Base-by-base conservation (phyloP, 1,140 invertebrate species). In the Calliopsis andreniformis region DNA sequence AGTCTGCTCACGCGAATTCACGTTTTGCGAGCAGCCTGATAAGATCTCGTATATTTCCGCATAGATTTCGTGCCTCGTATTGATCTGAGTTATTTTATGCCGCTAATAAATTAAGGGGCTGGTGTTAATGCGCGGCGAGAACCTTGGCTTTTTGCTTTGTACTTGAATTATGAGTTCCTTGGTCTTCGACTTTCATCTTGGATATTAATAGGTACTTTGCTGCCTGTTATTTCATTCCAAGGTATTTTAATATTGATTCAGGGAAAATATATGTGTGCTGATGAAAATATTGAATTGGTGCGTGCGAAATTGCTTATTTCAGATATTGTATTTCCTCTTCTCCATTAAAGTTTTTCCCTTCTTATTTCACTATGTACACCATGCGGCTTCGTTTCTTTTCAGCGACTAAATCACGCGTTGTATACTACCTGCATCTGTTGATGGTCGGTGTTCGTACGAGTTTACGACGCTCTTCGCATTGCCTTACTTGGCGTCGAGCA, bases 371-470 rank as follows among this genome's bases (percentile, higher is more conserved):
- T 35, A 73, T 55, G 55, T 49, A 76, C 64, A 25, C 28, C 32
- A 66, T 35, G 62, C 53, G 58, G 58, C 51, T 69, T 28, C 72
- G 72, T 76, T 66, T 80, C 66, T 51, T 66, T 77, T 35, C 3
- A 8, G 32, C 56, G 56, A 80, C 39, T 66, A 66, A 81, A 82
- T 82, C 80, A 82, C 71, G 59, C 80, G 43, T 82, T 80, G 80
- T 67, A 80, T n/a, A n/a, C n/a, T n/a, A n/a, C 75, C 73, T 80
- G 75, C 80, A 80, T 82, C 78, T 78, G 80, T 63, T 71, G n/a
- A 56, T 18, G 42, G 18, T 20, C 35, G 58, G 42, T 39, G 78
- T 25, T 47, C 45, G 32, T 67, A 67, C 68, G 73, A 67, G 75
- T 78, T 69, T 47, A 51, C 62, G 30, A 28, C 53, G 71, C 63